Conservation (phyloP, 2,888 invertebrate genomes). For the Euzetes globulus region DNA sequence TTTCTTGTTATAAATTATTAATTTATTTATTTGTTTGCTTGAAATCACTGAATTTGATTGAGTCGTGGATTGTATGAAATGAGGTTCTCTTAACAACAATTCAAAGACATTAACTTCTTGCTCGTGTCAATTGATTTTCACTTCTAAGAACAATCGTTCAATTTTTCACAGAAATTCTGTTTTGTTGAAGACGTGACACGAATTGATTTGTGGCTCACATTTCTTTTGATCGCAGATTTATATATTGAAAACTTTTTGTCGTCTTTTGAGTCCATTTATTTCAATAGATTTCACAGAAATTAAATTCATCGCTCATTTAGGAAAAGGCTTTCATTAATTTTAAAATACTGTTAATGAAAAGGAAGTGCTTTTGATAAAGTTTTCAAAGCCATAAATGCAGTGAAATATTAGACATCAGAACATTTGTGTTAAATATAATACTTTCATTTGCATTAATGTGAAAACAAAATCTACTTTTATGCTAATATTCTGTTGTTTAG, state of each 20-base stretch:
- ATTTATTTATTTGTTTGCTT: background rate
- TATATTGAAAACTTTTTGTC: background rate
- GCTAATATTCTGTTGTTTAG: conserved; percentile 12
- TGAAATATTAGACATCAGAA: background rate
- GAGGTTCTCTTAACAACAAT: background rate
- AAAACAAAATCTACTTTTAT: background rate
- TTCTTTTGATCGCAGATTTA: background rate
- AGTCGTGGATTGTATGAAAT: background rate
- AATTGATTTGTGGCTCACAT: conserved; percentile 21
- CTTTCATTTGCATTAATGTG: background rate
- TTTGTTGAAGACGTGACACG: conserved; percentile 12
- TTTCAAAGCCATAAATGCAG: background rate
- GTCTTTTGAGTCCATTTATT: conserved; percentile 8
- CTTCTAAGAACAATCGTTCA: conserved; percentile 14
- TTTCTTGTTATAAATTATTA: background rate
- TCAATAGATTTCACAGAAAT: conserved; percentile 1
- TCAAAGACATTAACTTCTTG: background rate
- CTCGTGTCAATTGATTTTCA: conserved; percentile 18
- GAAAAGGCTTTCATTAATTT: background rate
- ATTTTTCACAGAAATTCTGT: background rate
- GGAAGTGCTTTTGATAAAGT: background rate
- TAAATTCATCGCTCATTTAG: background rate
- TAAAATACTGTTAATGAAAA: background rate
- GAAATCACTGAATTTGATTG: background rate
- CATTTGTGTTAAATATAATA: background rate